Base-by-base conservation (phyloP, 2,797 vertebrate species). In the Toxotes lorentzi region DNA sequence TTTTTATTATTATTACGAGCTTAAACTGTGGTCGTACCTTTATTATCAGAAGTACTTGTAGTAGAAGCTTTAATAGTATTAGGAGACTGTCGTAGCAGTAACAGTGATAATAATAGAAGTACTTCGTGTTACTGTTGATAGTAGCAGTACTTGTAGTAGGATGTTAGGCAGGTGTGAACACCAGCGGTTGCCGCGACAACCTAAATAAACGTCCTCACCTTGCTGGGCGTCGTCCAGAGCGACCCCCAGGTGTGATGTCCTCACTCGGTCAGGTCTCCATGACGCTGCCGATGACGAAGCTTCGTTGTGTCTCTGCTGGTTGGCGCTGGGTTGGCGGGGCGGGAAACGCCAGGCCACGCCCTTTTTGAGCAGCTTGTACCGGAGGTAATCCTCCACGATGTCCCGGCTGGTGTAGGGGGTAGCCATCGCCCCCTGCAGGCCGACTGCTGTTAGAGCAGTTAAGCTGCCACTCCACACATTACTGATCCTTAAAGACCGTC, bases 381-480 rank as follows among this genome's bases (percentile, higher is more conserved):
- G 95, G 85, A 98, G 96, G 88, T 95, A 98, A 81, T 95, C 95
- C 86, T 96, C 94, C 86, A 98, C 97, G 66, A 98, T 95, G 90
- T 96, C 94, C 61, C 95, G 95, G 91, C 94, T 96, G 88, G 95
- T 95, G 45, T 96, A 97, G 70, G 77, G 70, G 45, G 72, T 24
- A 0, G 62, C 78, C 76, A 86, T 86, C 47, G 23, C 70, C 69
- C 88, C 80, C 76, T 88, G 35, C 47, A 35, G 81, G 57, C 34
- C 48, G 1, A 50, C 48, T 51, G 21, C 56, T 70, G 64, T 68
- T 7, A 60, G 9, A 16, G 35, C 43, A 1, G 2, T 24, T 11
- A 14, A 16, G 35, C 75, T 50, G 40, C 10, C n/a, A 3, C 19
- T 14, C 24, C 11, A 17, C 43, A 1, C 73, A 38, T 59, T 0